Evolutionary conservation across 2,888 invertebrate species (phyloP).

Genomic region (Cosmia trapezina): DNA sequence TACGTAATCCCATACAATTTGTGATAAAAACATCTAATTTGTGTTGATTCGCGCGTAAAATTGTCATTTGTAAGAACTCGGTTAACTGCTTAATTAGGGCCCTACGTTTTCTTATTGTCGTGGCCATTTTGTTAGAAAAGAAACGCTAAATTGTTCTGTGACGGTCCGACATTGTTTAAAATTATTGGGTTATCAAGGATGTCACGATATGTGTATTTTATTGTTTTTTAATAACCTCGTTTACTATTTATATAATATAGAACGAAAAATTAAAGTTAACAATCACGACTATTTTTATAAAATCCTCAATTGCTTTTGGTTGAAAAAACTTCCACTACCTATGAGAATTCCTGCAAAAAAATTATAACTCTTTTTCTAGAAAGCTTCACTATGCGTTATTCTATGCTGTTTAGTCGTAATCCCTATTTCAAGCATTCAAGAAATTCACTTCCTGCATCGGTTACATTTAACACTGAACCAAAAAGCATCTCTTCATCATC

Average conservation of each 20-base stretch:
- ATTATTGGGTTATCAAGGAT: conserved; percentile 46
- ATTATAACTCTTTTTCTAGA: neutral
- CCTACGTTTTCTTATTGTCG: conserved; percentile 72
- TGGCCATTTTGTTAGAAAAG: conserved; percentile 54
- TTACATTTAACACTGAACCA: neutral
- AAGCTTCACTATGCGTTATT: neutral
- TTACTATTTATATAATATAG: conserved; percentile 31
- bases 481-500: neutral
- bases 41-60: conserved; percentile 86
- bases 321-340: neutral
- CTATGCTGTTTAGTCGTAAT: neutral
- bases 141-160: conserved; percentile 50
- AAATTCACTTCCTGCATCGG: neutral
- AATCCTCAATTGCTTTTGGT: neutral
- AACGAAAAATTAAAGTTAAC: conserved; percentile 51
- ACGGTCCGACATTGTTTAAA: conserved; percentile 45
- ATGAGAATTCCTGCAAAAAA: neutral
- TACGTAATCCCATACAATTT: conserved; percentile 64
- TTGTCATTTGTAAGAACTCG: conserved; percentile 79
- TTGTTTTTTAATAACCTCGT: conserved; percentile 51
- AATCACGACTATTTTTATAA: conserved; percentile 54
- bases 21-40: conserved; percentile 72
- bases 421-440: neutral
- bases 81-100: conserved; percentile 76
- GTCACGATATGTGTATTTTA: conserved; percentile 58